Conservation (phyloP, 35 echinoderm and acorn worm species). For the Lytechinus variegatus region DNA sequence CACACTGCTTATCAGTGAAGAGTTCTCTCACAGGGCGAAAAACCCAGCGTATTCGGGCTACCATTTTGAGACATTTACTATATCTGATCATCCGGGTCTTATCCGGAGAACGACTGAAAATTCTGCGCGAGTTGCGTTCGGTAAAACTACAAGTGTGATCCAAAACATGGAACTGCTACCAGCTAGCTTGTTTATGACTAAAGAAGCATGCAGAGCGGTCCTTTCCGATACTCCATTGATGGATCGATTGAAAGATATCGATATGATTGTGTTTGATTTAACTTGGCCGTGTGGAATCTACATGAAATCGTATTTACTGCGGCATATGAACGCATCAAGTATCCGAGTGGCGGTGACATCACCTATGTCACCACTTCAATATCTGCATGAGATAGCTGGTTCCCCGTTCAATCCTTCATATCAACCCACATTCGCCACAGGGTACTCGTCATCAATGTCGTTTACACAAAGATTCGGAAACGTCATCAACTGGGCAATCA, state of each 20-base stretch:
- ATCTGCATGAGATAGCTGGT: neutral
- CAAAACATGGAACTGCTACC: neutral
- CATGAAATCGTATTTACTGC: neutral
- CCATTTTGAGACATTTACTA: neutral
- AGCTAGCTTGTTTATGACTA: neutral
- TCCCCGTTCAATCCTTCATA: constrained; percentile 35
- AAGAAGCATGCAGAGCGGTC: neutral
- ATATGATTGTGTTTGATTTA: constrained; percentile 14
- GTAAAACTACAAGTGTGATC: neutral
- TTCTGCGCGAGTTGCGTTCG: neutral
- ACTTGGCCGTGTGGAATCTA: constrained; percentile 33
- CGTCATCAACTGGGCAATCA: neutral
- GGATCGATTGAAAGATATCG: neutral
- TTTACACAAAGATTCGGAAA: neutral
- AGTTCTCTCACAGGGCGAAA: neutral
- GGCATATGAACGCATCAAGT: neutral
- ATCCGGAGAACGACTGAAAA: neutral
- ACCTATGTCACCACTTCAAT: neutral
- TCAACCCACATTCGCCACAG: neutral
- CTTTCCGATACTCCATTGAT: neutral
- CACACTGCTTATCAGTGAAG: constrained; percentile 16
- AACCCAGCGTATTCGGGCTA: constrained; percentile 14
- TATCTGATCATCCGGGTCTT: neutral
- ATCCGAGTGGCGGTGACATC: neutral
- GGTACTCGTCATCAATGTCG: neutral